Conservation (phyloP, 2,113 vertebrate genomes). For the Camelus bactrianus region DNA sequence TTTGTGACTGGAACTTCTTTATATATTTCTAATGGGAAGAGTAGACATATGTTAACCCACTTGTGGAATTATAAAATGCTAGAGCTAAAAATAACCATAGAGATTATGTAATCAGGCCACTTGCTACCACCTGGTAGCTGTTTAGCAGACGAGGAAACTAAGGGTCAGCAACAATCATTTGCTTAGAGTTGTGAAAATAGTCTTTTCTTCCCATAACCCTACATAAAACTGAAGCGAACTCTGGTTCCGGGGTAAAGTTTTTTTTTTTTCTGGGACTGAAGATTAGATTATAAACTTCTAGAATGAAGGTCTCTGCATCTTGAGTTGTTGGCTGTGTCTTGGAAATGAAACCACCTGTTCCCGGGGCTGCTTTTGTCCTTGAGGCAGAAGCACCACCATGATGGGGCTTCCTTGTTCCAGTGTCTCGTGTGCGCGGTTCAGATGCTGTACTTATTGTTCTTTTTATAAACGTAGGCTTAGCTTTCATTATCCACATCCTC, state of each 20-base stretch:
- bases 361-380: not conserved
- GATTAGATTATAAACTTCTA: not conserved
- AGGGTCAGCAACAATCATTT: not conserved
- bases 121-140: not conserved
- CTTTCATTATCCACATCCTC: not conserved
- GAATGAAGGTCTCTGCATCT: not conserved
- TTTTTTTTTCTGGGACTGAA: not conserved
- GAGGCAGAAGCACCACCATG: not conserved
- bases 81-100: not conserved
- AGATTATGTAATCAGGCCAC: not conserved
- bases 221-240: not conserved
- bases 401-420: not conserved
- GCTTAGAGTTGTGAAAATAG: not conserved
- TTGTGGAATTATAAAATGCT: not conserved
- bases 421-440: not conserved
- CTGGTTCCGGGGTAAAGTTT: not conserved
- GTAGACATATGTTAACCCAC: not conserved
- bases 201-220: not conserved
- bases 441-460: not conserved
- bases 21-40: not conserved
- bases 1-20: not conserved
- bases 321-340: not conserved
- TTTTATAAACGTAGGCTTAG: not conserved
- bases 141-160: not conserved
- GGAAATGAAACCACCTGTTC: not conserved